Evolutionary conservation across 2,797 vertebrate genomes (phyloP).

Genomic region (Scleropages formosus): DNA sequence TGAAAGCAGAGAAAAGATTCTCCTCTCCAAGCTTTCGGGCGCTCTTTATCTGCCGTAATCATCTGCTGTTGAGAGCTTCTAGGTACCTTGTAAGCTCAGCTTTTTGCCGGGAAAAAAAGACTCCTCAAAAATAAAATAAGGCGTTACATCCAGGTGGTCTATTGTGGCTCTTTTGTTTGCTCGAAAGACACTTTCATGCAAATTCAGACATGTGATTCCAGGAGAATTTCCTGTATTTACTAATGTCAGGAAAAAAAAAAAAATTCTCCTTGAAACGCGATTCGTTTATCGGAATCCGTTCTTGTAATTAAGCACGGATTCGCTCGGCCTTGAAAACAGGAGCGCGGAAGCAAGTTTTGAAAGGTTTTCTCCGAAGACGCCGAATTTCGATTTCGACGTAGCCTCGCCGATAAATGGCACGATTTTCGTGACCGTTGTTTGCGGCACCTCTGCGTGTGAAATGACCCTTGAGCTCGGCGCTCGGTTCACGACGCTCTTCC

Average conservation of each 20-base stretch:
- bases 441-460: too few relatives aligned
- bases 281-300: background rate
- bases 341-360: too few relatives aligned
- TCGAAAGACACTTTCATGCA: background rate
- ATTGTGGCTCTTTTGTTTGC: slow-evolving; percentile 15
- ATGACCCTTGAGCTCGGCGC: too few relatives aligned
- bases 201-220: background rate
- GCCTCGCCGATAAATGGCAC: too few relatives aligned
- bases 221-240: slow-evolving; percentile 13
- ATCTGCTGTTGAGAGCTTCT: too few relatives aligned
- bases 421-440: too few relatives aligned
- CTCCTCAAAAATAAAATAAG: background rate
- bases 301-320: background rate
- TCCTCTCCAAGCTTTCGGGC: background rate
- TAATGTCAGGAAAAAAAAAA: slow-evolving; percentile 6
- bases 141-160: slow-evolving; percentile 13
- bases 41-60: too few relatives aligned
- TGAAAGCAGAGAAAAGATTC: background rate
- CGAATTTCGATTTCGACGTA: too few relatives aligned
- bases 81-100: background rate
- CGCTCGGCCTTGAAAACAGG: background rate
- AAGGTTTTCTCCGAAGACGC: too few relatives aligned
- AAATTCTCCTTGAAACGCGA: background rate
- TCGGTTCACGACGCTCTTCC: too few relatives aligned
- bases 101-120: background rate